Evolutionary conservation across 2,888 invertebrate genomes (phyloP), one percentile per base, ranked within the genome.

Genomic region (Acrobasis consociella): DNA sequence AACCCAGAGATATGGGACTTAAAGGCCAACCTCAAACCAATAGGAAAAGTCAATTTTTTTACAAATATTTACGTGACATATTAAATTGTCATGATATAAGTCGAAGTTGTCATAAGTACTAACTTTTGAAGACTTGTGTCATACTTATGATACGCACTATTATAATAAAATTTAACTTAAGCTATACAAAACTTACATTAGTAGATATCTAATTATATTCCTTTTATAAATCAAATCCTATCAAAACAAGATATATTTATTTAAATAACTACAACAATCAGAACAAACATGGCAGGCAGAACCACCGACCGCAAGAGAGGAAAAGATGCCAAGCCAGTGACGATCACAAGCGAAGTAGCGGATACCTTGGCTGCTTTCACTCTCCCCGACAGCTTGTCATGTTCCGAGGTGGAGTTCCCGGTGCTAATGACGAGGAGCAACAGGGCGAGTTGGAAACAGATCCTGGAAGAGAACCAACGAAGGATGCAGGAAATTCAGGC

Each of bases 351-450:
- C 58, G 85, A 85, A 1, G 58, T 72, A 5, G 68, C 67, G n/a
- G 87, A 84, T 1, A 72, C 70, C 11, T 62, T 85, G 42, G 80
- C 86, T 0, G 70, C 78, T 2, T 91, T 91, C 59, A 79, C 76
- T 10, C 67, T 91, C 52, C 92, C 92, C 0, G 83, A 86, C 9
- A 90, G 88, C 65, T 75, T 92, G 8, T 81, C 90, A 3, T 86
- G 87, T 67, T 91, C 91, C 0, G 88, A 91, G 70, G 73, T 91
- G 52, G 82, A 87, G 3, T 88, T 90, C 65, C 91, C 92, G 0
- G 66, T 85, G 5, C 66, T 87, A 5, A 71, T 81, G 55, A 80
- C 72, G 55, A 81, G 69, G 59, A 67, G 64, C 11, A 65, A 66
- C 3, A 78, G 65, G 56, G 88, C 83, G 0, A 86, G 80, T 66